Base-by-base conservation (phyloP, 2,113 vertebrate genomes). In the Zeus faber region DNA sequence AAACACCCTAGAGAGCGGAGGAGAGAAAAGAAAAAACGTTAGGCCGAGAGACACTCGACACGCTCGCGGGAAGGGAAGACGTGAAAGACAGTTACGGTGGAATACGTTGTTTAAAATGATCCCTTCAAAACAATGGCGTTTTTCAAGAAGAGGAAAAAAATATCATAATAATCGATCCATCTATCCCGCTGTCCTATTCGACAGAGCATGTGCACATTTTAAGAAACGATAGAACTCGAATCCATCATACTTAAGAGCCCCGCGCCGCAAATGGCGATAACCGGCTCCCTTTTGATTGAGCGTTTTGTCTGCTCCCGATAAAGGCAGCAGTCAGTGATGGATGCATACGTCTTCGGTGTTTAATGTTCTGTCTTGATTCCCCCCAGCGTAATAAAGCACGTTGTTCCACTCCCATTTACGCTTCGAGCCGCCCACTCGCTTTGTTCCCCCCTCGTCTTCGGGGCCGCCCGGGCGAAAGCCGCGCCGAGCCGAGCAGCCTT, bases 201-300 rank as follows among this genome's bases (percentile, higher is more conserved):
- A 58, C 55, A 50, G 41, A 78, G 73, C 79, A 80, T 82, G 80
- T 79, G 65, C 76, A 76, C 80, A 79, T 72, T 72, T 68, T 49
- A 71, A 79, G 66, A 70, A 54, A 31, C 26, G 67, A 65, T 26
- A 59, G 74, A 75, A 79, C 74, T 65, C 75, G 66, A 65, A 77
- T 82, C 82, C 70, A 67, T 82, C 77, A 77, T 64, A 81, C 76
- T 78, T 80, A 64, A 78, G 74, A 55, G 63, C 62, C 7, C 67
- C 58, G 64, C 72, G 68, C 13, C 67, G 55, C 22, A 59, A 63
- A 58, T 45, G 58, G 74, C 67, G 80, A 78, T 72, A 71, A 81
- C 47, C 75, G 63, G 67, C 76, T 59, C 33, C 2, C 13, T 3
- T 73, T 70, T 79, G 74, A 85, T 82, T 65, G 63, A 75, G 27